phyloP scores from a whole-genome alignment of 2,888 invertebrate genomes.

The Chrysolina haemoptera region DNA sequence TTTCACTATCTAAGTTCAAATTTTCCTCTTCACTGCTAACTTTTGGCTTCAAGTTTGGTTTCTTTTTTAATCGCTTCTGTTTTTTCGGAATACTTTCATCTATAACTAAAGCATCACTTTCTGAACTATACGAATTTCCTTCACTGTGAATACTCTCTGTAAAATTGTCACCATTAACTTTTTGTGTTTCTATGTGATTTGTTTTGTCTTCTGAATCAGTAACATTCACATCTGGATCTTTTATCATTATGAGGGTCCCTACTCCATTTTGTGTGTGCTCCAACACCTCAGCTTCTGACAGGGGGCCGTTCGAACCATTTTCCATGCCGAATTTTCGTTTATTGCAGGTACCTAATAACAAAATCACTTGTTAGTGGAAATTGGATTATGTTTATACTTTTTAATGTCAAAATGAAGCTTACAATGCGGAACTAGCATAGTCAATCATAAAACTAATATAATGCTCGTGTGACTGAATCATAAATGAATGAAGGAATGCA shows the following conservation, averaged over 20 bases:
- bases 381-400: conserved; percentile 22
- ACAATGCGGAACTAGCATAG: conserved; percentile 24
- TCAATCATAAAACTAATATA: background rate
- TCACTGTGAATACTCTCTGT: conserved; percentile 39
- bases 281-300: conserved; percentile 55
- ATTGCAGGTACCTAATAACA: conserved; percentile 38
- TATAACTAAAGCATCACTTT: conserved; percentile 67
- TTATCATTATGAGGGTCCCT: conserved; percentile 63
- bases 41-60: conserved; percentile 46
- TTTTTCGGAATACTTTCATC: conserved; percentile 63
- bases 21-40: conserved; percentile 37
- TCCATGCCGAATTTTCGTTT: conserved; percentile 64
- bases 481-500: conserved; percentile 6
- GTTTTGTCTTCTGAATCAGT: conserved; percentile 49
- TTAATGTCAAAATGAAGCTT: conserved; percentile 41
- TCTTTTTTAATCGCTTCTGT: conserved; percentile 49
- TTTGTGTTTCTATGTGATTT: conserved; percentile 47
- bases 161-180: conserved; percentile 64
- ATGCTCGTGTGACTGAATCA: conserved; percentile 35
- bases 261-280: conserved; percentile 63
- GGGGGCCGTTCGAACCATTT: conserved; percentile 65
- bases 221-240: conserved; percentile 61
- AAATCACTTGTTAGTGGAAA: conserved; percentile 13
- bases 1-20: conserved; percentile 41
- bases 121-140: conserved; percentile 65